Evolutionary conservation across 2,797 vertebrate genomes (phyloP).

Genomic region (Periophthalmus magnuspinnatus): DNA sequence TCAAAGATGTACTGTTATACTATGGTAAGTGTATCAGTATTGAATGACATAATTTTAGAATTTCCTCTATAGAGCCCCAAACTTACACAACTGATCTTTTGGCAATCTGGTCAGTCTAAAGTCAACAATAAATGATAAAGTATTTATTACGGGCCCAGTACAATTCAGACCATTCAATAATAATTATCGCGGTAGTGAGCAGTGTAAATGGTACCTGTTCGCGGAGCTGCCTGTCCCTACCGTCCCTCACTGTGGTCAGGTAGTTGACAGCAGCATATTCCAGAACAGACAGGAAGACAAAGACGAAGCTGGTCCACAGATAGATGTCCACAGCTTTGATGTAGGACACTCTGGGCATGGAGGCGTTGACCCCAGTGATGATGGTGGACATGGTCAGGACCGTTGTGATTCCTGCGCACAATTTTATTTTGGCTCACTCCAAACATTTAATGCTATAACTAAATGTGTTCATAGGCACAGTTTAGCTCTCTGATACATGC

Average conservation of each 20-base stretch:
- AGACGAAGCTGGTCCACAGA: conserved; percentile 83
- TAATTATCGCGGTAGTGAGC: too few species aligned
- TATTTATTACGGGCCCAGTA: too few species aligned
- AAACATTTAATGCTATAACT: not conserved
- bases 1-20: too few species aligned
- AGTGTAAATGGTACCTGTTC: conserved; percentile 36
- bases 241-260: conserved; percentile 85
- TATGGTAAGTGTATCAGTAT: too few species aligned
- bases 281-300: conserved; percentile 80
- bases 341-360: conserved; percentile 82
- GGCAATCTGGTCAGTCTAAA: too few species aligned
- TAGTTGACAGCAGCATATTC: conserved; percentile 84
- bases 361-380: conserved; percentile 82
- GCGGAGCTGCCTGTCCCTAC: conserved; percentile 81
- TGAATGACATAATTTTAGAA: too few species aligned
- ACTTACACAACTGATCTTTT: too few species aligned
- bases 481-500: not conserved
- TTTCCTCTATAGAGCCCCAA: too few species aligned
- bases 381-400: conserved; percentile 84
- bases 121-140: too few species aligned
- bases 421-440: not conserved
- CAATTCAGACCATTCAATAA: too few species aligned
- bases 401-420: conserved; percentile 76
- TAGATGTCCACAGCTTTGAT: conserved; percentile 84
- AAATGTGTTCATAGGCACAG: not conserved